Percentiles rank a stretch among this genome's conserved stretches.
Conservation (phyloP, 1,140 invertebrate genomes). For the Metopolophium dirhodum region DNA sequence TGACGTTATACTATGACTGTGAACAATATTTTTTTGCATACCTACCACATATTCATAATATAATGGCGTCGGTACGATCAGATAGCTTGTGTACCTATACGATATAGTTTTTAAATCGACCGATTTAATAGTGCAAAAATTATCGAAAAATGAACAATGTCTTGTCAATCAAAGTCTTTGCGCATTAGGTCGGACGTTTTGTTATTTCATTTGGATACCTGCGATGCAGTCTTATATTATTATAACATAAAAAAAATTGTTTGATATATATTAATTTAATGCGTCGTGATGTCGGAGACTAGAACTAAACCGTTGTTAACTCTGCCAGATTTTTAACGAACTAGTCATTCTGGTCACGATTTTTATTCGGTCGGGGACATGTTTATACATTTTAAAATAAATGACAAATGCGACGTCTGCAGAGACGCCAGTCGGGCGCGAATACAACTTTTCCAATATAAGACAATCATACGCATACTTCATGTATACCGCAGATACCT, state of each 20-base stretch:
- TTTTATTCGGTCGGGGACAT: neutral
- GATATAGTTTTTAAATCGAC: neutral
- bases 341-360: conserved; percentile 4
- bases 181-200: neutral
- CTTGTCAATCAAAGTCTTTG: neutral
- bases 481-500: neutral
- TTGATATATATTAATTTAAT: no score
- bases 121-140: neutral
- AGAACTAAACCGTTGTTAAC: neutral
- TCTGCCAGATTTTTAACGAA: neutral
- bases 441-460: neutral
- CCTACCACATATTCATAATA: neutral
- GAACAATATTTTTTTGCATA: neutral
- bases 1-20: neutral
- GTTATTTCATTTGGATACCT: neutral
- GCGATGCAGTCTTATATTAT: no score
- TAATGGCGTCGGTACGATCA: neutral
- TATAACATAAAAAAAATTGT: no score
- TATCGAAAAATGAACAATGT: neutral
- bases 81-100: neutral
- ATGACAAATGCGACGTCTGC: neutral
- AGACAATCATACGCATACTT: neutral
- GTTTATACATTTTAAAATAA: neutral
- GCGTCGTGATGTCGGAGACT: neutral
- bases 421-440: neutral